Percentiles rank a stretch among this genome's conserved stretches.
Conservation (phyloP, 2,888 invertebrate genomes). For the Patella depressa region DNA sequence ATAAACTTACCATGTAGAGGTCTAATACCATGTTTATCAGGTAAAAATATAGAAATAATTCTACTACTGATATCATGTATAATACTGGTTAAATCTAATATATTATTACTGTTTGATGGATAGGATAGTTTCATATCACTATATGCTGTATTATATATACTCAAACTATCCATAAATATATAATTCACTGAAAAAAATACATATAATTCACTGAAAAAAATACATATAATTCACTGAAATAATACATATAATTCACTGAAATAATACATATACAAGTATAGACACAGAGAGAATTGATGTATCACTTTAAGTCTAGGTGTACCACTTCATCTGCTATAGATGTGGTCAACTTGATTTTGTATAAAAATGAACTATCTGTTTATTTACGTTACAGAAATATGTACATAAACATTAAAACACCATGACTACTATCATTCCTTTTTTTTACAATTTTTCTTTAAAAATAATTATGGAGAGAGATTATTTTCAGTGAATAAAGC, state of each 20-base stretch:
- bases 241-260: background rate
- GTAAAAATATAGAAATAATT: constrained; percentile 55
- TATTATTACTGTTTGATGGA: constrained; percentile 41
- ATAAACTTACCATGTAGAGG: constrained; percentile 62
- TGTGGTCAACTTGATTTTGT: no score
- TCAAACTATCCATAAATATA: constrained; percentile 60
- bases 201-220: background rate
- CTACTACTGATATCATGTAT: constrained; percentile 38
- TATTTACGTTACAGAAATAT: no score
- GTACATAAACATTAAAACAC: no score
- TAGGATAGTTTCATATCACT: constrained; percentile 40
- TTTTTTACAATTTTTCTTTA: no score
- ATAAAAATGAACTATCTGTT: no score
- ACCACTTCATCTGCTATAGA: no score
- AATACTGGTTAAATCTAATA: constrained; percentile 20
- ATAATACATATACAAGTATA: no score
- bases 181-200: constrained; percentile 61
- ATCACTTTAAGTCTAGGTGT: no score
- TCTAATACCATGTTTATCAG: constrained; percentile 49
- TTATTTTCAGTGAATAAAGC: no score
- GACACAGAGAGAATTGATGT: no score
- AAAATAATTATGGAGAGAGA: no score
- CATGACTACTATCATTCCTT: no score
- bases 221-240: background rate
- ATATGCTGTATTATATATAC: constrained; percentile 46